A percentile compares a stretch with the other conserved stretches of the same genome.
These are phyloP conservation scores for Octopus bimaculoides DNA, from an alignment of 1,140 invertebrate genomes.

Conservation along the genomic window DNA sequence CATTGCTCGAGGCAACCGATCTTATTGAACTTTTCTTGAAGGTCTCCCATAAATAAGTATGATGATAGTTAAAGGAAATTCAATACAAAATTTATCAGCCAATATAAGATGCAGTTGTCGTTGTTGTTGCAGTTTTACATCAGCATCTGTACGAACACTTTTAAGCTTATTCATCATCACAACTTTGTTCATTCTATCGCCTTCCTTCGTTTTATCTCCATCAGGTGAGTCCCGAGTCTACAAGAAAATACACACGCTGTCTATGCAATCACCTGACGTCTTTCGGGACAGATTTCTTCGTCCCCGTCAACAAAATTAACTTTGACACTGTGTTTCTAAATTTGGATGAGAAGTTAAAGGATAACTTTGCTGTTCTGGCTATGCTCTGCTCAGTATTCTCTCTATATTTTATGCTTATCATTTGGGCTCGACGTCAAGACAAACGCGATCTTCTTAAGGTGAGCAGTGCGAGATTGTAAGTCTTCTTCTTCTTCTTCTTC, in stretches of 20 bases:
- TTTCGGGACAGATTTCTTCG: slow-evolving; percentile 41
- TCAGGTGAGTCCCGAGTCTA: slow-evolving; percentile 35
- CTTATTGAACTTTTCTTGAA: no score
- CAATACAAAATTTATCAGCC: no score
- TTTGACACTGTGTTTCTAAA: slow-evolving; percentile 42
- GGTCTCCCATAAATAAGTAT: no score
- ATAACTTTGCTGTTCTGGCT: slow-evolving; percentile 43
- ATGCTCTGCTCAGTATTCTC: slow-evolving; percentile 32
- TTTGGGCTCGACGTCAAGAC: slow-evolving; percentile 43
- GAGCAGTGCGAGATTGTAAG: not conserved
- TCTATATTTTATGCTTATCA: slow-evolving; percentile 33
- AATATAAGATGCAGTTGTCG: no score
- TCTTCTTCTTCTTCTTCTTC: not conserved
- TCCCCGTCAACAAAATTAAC: slow-evolving; percentile 41
- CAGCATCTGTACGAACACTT: no score
- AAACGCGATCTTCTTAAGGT: slow-evolving; percentile 44
- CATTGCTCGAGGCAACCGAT: no score
- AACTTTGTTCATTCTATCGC: no score
- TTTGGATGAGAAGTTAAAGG: slow-evolving; percentile 34
- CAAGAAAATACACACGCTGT: slow-evolving; percentile 32
- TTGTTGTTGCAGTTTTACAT: no score
- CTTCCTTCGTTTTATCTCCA: not conserved
- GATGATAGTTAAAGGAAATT: no score
- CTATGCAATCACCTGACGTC: slow-evolving; percentile 43
- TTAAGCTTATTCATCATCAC: no score